Base-by-base conservation (phyloP, 2,113 vertebrate genomes). In the Ctenodactylus gundi region DNA sequence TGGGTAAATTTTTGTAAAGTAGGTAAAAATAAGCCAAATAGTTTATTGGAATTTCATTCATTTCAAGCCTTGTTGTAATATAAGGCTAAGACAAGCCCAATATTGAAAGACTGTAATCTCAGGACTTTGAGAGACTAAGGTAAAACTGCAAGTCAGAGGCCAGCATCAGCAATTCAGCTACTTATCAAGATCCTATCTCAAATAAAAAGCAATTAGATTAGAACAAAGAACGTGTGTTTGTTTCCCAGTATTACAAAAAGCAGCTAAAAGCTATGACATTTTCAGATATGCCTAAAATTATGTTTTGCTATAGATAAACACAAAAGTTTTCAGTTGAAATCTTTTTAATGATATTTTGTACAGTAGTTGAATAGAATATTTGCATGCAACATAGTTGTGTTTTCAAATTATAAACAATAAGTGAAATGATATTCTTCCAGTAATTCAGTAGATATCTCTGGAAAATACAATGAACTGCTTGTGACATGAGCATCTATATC, bases 11-110 rank as follows among this genome's bases (percentile, higher is more conserved):
- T 1, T 6, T 58, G 36, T 78, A 85, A 27, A 41, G 65, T 87
- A 92, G 83, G 86, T 94, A 10, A 77, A 93, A 96, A 93, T 89
- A 88, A 94, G 73, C 23, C 36, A 62, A 88, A 81, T 2, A 62
- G 10, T 62, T 93, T 4, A 89, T 49, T 80, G 80, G 39, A 88
- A 73, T 88, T 53, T 83, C 9, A 65, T 36, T 53, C 77, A 57
- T 62, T 72, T 4, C 29, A 91, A 73, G 31, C 13, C 4, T 77
- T 3, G 53, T 64, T 67, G n/a, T n/a, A 68, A 13, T 20, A 82
- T 67, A 46, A n/a, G 31, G 7, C 4, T 84, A n/a, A n/a, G n/a
- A n/a, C n/a, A n/a, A n/a, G n/a, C n/a, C n/a, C n/a, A n/a, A n/a
- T n/a, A n/a, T n/a, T n/a, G n/a, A n/a, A n/a, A n/a, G n/a, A n/a